Evolutionary conservation across 1,140 invertebrate species (phyloP), one percentile per base, ranked within the genome.

Genomic region (Pollicipes pollicipes): DNA sequence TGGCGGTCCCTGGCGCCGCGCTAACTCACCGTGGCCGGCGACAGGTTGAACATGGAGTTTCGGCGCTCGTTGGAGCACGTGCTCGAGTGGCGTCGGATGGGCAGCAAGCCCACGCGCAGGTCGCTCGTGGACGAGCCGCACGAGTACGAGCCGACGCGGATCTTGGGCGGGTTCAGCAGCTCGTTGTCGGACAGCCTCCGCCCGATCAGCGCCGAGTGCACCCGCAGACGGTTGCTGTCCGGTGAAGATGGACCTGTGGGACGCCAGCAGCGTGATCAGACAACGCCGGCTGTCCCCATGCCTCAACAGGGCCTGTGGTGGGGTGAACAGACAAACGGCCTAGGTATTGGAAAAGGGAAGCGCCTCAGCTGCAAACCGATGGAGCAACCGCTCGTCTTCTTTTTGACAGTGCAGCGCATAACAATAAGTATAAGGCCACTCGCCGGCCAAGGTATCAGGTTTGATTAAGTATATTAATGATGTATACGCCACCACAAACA

Each of bases 141-240:
- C 77, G 89, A 91, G n/a, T 88, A 91, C 58, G 88, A 89, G 3
- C 88, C 88, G 58, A 92, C 86, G 24, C 87, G 84, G 74, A 91
- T 93, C 81, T 90, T 93, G 21, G 91, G 90, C 30, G 91, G 90
- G 86, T 92, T 92, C 69, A 80, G 77, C 75, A 95, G 81, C 30
- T 90, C 92, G 80, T 94, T 95, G 80, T 95, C 92, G 4, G 91
- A 94, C 30, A 94, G 84, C 45, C 92, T 87, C 68, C 91, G 86
- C 77, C 87, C 91, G 10, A 79, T 79, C 28, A 90, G 87, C 4
- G 86, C 85, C 76, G 87, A 90, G 63, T 85, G 85, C 3, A 95
- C 91, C 66, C 89, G 85, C 76, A 95, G 82, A 81, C 92, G 90
- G 80, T 93, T 93, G 77, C 87, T 89, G 77, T 93, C 91, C 29